Base-by-base conservation (phyloP, 2,113 vertebrate species). In the Thunnus thynnus region DNA sequence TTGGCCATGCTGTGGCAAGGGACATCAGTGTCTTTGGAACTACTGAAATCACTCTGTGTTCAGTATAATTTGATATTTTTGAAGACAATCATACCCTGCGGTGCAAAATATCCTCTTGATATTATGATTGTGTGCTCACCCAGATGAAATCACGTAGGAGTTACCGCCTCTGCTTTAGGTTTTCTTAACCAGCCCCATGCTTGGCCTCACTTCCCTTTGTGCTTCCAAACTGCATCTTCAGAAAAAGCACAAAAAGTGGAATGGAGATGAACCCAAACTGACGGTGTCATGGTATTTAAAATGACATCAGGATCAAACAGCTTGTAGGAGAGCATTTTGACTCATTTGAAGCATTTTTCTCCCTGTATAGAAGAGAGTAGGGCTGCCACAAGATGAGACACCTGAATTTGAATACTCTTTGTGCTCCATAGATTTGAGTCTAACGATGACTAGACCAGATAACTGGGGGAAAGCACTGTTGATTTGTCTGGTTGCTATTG, bases 91-190 rank as follows among this genome's bases (percentile, higher is more conserved):
- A 11, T 68, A 65, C 27, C 56, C 62, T 63, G 57, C 5, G 4
- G 76, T 70, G 52, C 5, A 65, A 50, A 69, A 79, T 50, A 82
- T 74, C 69, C n/a, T 68, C 57, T 20, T 74, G 69, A 51, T 60
- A 60, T 71, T 83, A 71, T 65, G 52, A 78, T 50, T 85, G 66
- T 76, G 54, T 66, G 14, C 70, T 72, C 68, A 62, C 5, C 32
- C 47, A 71, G 71, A 72, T 80, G 48, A 86, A 83, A 83, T 82
- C 70, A 86, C 51, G 66, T 84, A 81, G 80, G 69, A 86, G 73
- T 84, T 56, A 2, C 72, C 48, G 57, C 83, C 80, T 83, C 76
- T 80, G 76, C 86, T 67, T 81, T 60, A 74, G 58, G 54, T 71
- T 88, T 41, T 78, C 44, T 79, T 32, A 48, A 58, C 18, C 12